These are phyloP conservation scores for Agriopis leucophaearia DNA, from an alignment of 2,888 invertebrate genomes.

Conservation along the genomic window DNA sequence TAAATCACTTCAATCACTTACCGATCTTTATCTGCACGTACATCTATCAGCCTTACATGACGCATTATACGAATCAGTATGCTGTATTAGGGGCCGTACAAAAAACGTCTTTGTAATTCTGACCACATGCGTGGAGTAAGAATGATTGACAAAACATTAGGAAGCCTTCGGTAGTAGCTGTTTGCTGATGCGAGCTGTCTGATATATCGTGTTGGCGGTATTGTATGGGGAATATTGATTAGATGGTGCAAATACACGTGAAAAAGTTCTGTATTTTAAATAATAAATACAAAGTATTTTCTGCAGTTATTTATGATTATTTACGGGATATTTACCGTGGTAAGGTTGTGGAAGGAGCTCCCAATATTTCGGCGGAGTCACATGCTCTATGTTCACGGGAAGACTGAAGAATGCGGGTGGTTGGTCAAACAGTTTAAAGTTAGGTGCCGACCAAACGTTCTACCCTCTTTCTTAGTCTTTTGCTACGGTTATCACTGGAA, in stretches of 20 bases:
- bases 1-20: conserved; percentile 27
- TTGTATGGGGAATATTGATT: conserved; percentile 68
- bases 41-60: conserved; percentile 54
- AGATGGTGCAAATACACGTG: conserved; percentile 20
- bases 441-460: too few species aligned
- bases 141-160: conserved; percentile 84
- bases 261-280: not conserved
- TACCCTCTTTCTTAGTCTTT: too few species aligned
- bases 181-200: conserved; percentile 54
- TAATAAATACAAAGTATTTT: too few species aligned
- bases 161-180: conserved; percentile 64
- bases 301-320: too few species aligned
- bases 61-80: conserved; percentile 71
- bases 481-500: too few species aligned
- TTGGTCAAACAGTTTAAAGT: too few species aligned
- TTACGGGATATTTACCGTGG: too few species aligned
- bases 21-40: conserved; percentile 33
- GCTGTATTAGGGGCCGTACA: conserved; percentile 58
- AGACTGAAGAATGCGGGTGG: too few species aligned
- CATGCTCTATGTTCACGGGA: too few species aligned
- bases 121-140: conserved; percentile 55
- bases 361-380: too few species aligned
- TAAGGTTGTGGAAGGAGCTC: too few species aligned
- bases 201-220: conserved; percentile 65
- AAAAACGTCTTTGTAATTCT: conserved; percentile 75